phyloP scores from a whole-genome alignment of 2,888 invertebrate species.

The Lypha dubia region DNA sequence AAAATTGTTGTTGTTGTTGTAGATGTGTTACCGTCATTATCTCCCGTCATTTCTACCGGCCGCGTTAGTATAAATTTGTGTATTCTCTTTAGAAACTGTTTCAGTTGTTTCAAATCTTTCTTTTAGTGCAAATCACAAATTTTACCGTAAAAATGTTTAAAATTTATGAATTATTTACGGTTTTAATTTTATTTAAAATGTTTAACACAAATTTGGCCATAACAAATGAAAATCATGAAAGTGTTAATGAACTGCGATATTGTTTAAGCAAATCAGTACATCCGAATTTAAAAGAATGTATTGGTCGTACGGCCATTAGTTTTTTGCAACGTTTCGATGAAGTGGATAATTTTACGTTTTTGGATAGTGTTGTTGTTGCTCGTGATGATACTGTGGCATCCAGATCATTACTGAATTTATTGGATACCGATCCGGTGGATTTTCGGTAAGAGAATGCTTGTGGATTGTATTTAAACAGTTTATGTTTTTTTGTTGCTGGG shows the following conservation, averaged over 20 bases:
- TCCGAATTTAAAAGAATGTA: conserved; percentile 86
- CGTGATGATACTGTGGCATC: conserved; percentile 86
- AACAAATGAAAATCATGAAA: conserved; percentile 71
- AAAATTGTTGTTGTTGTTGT: background rate
- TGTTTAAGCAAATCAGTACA: conserved; percentile 84
- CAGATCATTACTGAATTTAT: conserved; percentile 87
- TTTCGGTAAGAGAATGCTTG: conserved; percentile 84
- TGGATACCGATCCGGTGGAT: conserved; percentile 90
- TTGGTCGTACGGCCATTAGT: conserved; percentile 88
- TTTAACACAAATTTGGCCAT: conserved; percentile 42
- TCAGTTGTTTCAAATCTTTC: conserved; percentile 74
- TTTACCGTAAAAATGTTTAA: conserved; percentile 47
- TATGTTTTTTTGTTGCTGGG: background rate
- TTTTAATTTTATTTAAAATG: conserved; percentile 20
- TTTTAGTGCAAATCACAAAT: conserved; percentile 25
- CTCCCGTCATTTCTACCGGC: background rate
- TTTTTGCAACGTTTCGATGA: conserved; percentile 88
- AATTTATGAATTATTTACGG: background rate
- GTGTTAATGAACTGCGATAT: conserved; percentile 79
- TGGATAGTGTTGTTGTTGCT: conserved; percentile 86
- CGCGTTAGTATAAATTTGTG: conserved; percentile 70
- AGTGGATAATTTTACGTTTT: conserved; percentile 87
- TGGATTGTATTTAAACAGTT: background rate
- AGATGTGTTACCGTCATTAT: background rate
- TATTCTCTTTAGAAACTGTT: conserved; percentile 57